phyloP scores from a whole-genome alignment of 1,140 invertebrate species.

The Macrotrachela quadricornifera region DNA sequence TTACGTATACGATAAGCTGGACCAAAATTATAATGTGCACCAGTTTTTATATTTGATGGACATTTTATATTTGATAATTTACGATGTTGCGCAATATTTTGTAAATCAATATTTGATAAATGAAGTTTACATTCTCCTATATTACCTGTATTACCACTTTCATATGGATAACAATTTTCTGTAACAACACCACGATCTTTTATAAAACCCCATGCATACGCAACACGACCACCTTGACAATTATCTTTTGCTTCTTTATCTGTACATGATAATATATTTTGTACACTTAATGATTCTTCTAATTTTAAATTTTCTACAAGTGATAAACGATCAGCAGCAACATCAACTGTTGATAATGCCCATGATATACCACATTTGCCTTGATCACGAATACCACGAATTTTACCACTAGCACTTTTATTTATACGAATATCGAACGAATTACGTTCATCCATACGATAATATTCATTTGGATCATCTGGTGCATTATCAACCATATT shows the following conservation, averaged over 20 bases:
- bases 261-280: conserved; percentile 4
- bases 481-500: not conserved
- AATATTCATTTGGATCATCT: not conserved
- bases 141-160: conserved; percentile 29
- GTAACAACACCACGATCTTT: conserved; percentile 46
- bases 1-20: not conserved
- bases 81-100: not conserved
- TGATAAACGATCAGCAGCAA: conserved; percentile 5
- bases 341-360: conserved; percentile 47
- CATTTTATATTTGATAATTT: not conserved
- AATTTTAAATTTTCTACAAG: not conserved
- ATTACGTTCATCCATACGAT: not conserved
- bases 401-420: conserved; percentile 43
- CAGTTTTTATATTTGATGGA: not conserved
- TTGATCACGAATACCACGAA: conserved; percentile 49
- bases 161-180: conserved; percentile 58
- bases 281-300: conserved; percentile 4
- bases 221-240: conserved; percentile 51
- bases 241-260: not conserved
- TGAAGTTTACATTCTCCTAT: conserved; percentile 12
- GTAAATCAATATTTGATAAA: not conserved
- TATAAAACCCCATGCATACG: conserved; percentile 68
- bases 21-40: not conserved
- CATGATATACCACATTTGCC: conserved; percentile 72
- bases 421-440: conserved; percentile 14